phyloP scores from a whole-genome alignment of 1,140 invertebrate genomes.

The Antheraea pernyi region DNA sequence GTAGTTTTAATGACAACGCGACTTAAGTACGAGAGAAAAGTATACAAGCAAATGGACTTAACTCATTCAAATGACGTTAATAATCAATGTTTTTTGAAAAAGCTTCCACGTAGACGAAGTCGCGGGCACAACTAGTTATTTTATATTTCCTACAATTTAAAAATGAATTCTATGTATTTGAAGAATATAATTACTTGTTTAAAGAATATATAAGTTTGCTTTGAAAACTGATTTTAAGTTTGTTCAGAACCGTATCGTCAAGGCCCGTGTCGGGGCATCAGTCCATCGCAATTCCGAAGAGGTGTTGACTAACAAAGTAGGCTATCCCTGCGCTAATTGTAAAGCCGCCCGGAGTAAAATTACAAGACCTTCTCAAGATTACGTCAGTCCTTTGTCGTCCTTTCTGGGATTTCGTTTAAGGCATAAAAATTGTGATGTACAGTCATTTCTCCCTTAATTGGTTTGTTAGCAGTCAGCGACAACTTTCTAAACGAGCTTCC shows the following conservation, averaged over 20 bases:
- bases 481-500: slow-evolving; percentile 23
- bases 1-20: no score
- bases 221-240: slow-evolving; percentile 20
- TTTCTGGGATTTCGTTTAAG: slow-evolving; percentile 14
- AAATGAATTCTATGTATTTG: background rate
- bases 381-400: slow-evolving; percentile 21
- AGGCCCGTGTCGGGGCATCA: background rate
- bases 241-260: background rate
- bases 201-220: slow-evolving; percentile 19
- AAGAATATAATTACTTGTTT: slow-evolving; percentile 15
- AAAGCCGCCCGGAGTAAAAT: slow-evolving; percentile 17
- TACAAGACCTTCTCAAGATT: slow-evolving; percentile 26
- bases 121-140: no score
- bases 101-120: no score
- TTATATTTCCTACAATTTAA: no score
- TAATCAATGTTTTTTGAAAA: no score
- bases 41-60: no score
- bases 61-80: no score
- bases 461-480: slow-evolving; percentile 23
- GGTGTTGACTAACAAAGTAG: slow-evolving; percentile 26
- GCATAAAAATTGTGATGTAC: slow-evolving; percentile 20
- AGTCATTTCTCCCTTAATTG: slow-evolving; percentile 27
- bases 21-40: no score
- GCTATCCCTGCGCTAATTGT: slow-evolving; percentile 21
- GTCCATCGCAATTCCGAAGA: slow-evolving; percentile 11